Evolutionary conservation across 2,113 vertebrate genomes (phyloP).

Genomic region (Microtus ochrogaster): DNA sequence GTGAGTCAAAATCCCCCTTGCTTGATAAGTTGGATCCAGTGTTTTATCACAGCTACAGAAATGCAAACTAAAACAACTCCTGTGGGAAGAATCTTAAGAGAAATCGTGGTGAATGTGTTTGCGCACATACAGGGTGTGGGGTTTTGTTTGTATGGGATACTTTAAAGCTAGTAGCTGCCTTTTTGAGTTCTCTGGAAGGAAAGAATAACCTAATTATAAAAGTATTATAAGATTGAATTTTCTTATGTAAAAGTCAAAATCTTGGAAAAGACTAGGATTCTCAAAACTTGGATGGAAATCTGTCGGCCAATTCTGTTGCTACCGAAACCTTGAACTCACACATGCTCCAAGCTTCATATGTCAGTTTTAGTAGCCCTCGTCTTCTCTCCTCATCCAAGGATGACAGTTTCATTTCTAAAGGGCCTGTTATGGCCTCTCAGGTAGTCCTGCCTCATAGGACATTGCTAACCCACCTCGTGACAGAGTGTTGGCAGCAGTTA

Average conservation of each 20-base stretch:
- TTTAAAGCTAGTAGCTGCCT: not conserved
- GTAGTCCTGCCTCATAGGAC: not conserved
- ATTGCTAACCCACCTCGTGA: not conserved
- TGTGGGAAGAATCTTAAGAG: not conserved
- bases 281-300: conserved; percentile 10
- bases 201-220: not conserved
- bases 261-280: not conserved
- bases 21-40: not conserved
- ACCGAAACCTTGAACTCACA: not conserved
- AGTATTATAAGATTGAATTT: not conserved
- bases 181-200: not conserved
- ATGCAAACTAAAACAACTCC: not conserved
- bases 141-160: not conserved
- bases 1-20: not conserved
- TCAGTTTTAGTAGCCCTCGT: not conserved
- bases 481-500: not conserved
- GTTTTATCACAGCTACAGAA: not conserved
- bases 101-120: not conserved
- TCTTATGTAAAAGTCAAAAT: not conserved
- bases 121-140: not conserved
- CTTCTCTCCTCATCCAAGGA: not conserved
- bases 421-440: not conserved
- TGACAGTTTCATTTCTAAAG: not conserved
- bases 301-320: not conserved
- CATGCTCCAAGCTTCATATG: not conserved